A percentile compares a stretch with the other conserved stretches of the same genome.
These are phyloP conservation scores for Carcharodon carcharias DNA, from an alignment of 2,797 vertebrate species.

Conservation along the genomic window DNA sequence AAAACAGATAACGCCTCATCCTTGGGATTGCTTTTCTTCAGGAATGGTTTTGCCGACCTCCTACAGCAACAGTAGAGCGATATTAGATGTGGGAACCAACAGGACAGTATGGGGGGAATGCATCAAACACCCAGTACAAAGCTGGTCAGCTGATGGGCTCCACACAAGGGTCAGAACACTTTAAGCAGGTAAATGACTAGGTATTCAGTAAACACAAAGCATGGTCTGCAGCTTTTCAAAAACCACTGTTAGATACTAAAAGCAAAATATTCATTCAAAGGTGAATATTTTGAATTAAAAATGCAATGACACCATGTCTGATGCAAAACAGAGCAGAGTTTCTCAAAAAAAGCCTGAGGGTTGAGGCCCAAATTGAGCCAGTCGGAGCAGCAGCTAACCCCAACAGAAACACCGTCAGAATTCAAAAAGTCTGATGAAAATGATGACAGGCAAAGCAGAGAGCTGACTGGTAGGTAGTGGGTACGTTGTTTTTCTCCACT, in stretches of 20 bases:
- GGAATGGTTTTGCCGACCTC: slow-evolving; percentile 54
- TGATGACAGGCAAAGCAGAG: no score
- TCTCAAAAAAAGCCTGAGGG: no score
- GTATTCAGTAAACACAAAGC: neutral
- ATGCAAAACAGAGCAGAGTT: neutral
- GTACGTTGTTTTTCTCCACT: no score
- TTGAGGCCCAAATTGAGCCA: no score
- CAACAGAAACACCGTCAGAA: no score
- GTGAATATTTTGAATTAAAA: neutral
- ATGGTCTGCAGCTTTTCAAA: neutral
- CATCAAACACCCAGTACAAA: neutral
- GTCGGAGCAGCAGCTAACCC: no score
- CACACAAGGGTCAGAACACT: neutral
- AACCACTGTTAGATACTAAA: neutral
- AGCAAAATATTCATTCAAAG: neutral
- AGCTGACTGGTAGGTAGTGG: no score
- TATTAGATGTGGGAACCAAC: neutral
- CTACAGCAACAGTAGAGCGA: slow-evolving; percentile 47
- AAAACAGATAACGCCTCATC: slow-evolving; percentile 81
- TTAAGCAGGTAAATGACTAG: neutral
- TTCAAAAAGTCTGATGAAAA: no score
- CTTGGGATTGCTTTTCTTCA: slow-evolving; percentile 78
- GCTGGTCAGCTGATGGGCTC: neutral
- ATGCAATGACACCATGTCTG: neutral
- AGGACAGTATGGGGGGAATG: neutral